phyloP scores from a whole-genome alignment of 2,888 invertebrate genomes.

The Platycnemis pennipes region DNA sequence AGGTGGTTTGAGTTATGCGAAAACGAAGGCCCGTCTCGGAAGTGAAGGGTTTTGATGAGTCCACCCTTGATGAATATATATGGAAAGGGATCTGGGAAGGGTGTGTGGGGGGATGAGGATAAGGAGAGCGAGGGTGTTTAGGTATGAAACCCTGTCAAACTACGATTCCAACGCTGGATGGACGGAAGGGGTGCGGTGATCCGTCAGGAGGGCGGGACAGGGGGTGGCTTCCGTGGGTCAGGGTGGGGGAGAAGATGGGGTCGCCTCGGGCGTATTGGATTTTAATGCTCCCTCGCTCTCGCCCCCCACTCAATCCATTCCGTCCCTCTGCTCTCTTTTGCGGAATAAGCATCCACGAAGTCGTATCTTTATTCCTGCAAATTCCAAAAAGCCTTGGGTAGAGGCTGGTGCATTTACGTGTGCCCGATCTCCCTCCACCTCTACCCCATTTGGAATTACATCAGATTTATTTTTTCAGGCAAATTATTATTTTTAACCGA shows the following conservation, averaged over 20 bases:
- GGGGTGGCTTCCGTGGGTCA: no score
- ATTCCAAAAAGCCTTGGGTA: not conserved
- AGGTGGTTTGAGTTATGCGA: not conserved
- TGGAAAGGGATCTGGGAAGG: not conserved
- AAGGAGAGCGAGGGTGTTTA: not conserved
- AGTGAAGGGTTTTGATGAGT: not conserved
- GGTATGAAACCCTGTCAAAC: not conserved
- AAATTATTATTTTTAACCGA: not conserved
- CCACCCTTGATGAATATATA: slow-evolving; percentile 18
- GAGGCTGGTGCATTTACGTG: not conserved
- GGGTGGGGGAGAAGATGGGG: no score
- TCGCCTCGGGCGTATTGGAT: not conserved
- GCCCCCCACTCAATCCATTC: not conserved
- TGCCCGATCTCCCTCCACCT: not conserved
- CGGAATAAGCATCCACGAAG: not conserved
- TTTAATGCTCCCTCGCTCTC: not conserved
- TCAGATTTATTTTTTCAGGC: not conserved
- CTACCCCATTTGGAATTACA: not conserved
- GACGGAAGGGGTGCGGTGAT: no score
- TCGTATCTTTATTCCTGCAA: not conserved
- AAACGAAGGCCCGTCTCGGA: not conserved
- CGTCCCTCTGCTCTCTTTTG: not conserved
- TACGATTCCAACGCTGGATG: no score
- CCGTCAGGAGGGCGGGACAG: no score
- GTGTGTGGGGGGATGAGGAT: not conserved